A percentile compares a stretch with the other conserved stretches of the same genome.
Evolutionary conservation across 2,888 invertebrate genomes (phyloP).

Genomic region (Stenichneumon culpator): DNA sequence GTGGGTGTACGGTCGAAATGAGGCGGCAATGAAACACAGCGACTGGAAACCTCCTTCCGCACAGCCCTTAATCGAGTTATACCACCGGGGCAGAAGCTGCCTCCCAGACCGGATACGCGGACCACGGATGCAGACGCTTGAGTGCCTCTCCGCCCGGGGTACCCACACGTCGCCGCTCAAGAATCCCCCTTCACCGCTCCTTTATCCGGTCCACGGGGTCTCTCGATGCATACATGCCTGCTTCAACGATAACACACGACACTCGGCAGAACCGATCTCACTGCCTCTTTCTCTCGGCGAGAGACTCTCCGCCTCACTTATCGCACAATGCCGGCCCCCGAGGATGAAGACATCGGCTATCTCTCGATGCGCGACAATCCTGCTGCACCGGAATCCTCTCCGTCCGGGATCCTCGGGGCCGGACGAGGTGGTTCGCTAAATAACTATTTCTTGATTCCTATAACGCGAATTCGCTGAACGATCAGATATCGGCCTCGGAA

Average conservation of each 20-base stretch:
- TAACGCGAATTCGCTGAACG: conserved; percentile 7
- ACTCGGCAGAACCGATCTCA: conserved; percentile 10
- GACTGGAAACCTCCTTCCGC: conserved; percentile 25
- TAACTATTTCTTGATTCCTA: conserved; percentile 9
- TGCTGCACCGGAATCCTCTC: not conserved
- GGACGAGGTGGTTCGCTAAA: not conserved
- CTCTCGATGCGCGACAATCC: conserved; percentile 39
- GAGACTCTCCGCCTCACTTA: conserved; percentile 21
- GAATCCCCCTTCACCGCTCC: conserved; percentile 2
- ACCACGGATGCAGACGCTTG: conserved; percentile 57
- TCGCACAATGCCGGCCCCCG: conserved; percentile 38
- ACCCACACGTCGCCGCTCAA: not conserved
- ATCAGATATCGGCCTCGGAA: not conserved
- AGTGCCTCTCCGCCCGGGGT: not conserved
- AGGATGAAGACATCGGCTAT: conserved; percentile 58
- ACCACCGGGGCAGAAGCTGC: conserved; percentile 72
- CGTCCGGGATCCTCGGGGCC: conserved; percentile 18
- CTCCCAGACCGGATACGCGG: conserved; percentile 73
- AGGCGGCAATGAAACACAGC: conserved; percentile 56
- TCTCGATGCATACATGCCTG: not conserved
- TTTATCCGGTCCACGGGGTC: not conserved
- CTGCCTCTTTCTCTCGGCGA: conserved; percentile 10
- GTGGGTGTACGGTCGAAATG: conserved; percentile 8
- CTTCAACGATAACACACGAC: conserved; percentile 22
- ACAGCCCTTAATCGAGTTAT: conserved; percentile 77